Evolutionary conservation across 2,888 invertebrate species (phyloP), one percentile per base, ranked within the genome.

Genomic region (Chrysolina oricalcia): DNA sequence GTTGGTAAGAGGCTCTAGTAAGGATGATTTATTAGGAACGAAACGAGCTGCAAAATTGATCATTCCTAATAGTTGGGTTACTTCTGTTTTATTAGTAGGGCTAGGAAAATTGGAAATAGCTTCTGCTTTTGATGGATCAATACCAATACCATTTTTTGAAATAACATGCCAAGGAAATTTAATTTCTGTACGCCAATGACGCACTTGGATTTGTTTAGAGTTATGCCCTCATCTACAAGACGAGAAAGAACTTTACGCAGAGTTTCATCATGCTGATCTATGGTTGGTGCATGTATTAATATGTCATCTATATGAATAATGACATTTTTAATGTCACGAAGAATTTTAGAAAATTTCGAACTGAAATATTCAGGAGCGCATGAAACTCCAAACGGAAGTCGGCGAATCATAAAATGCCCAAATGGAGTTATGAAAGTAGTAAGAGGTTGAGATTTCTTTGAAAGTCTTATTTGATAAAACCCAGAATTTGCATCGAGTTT

Each of bases 401-500:
- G 19, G 21, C 41, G 70, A 40, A 68, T 74, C 43, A 65, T 50
- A 65, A 64, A 74, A 40, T 35, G 63, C n/a, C 76, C 73, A 48
- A 67, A 67, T 21, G 23, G 67, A 46, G 46, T 67, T 48, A 63
- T 35, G 17, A 27, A 63, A 17, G 63, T 63, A 63, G 63, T 63
- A 35, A 63, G 4, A 35, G 63, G 35, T 35, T 63, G 63, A 35
- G 66, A 66, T 15, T 66, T 46, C 21, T 66, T 17, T 17, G 19
- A 21, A n/a, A 69, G 11, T 27, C 41, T 23, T 11, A 73, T 40
- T 64, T 74, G 71, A 65, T 75, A 73, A 68, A 75, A 73, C 21
- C 68, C 59, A 10, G 66, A 72, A 17, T 63, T 79, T 1, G 82
- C 82, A 66, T 83, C 81, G 17, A 84, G 67, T 62, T 80, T 80